Evolutionary conservation across 2,797 vertebrate genomes (phyloP).

Genomic region (Paguma larvata): DNA sequence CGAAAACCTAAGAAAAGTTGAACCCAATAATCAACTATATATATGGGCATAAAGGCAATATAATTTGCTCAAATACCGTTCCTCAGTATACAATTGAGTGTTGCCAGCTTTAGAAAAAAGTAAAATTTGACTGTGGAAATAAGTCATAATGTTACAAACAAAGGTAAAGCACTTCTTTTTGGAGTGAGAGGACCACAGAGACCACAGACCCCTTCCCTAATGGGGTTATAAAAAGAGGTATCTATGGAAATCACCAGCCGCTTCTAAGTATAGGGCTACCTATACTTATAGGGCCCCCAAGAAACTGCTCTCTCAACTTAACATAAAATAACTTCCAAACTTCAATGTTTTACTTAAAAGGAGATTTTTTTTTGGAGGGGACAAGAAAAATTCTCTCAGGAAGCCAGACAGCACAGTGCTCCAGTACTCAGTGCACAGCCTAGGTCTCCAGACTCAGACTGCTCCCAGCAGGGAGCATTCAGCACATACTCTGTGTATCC

Average conservation of each 20-base stretch:
- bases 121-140: background rate
- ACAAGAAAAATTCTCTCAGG: background rate
- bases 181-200: background rate
- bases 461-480: background rate
- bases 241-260: background rate
- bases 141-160: background rate
- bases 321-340: background rate
- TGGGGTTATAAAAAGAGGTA: background rate
- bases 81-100: background rate
- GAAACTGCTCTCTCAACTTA: background rate
- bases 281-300: background rate
- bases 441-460: background rate
- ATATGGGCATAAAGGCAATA: background rate
- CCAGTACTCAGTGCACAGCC: rapidly evolving
- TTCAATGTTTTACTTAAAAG: background rate
- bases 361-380: background rate
- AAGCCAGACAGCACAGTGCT: background rate
- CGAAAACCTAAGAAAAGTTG: background rate
- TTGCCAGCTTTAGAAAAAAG: background rate
- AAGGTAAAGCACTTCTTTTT: background rate
- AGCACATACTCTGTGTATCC: rapidly evolving
- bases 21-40: background rate
- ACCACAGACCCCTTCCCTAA: background rate
- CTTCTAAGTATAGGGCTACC: background rate
- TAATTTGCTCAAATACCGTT: background rate